Evolutionary conservation across 2,797 vertebrate genomes (phyloP), one percentile per base, ranked within the genome.

Genomic region (Tinamus major): DNA sequence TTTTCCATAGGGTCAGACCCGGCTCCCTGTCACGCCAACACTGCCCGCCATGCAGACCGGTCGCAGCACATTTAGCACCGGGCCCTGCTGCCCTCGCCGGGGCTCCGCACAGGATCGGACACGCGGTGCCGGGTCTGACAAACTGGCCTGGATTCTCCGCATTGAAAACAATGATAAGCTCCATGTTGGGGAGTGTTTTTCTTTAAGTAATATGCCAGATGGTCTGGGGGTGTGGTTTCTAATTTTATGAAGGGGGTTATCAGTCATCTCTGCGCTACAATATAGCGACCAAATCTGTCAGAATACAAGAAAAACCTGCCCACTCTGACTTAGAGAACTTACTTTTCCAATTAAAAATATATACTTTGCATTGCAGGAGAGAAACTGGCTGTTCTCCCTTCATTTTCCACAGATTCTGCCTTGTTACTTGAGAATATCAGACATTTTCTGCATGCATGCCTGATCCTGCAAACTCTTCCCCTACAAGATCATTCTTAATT

Each of bases 191-290:
- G 77, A 70, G 62, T 91, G 90, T 92, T 96, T 96, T 96, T 93
- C 94, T 94, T 96, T 95, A 96, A 95, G 96, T 90, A 93, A 87
- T 94, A 92, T 39, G 93, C 92, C 97, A 97, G 97, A 97, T 96
- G 95, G 96, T 96, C 92, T 94, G 95, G 95, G 90, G 96, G 96
- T 94, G 94, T 90, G 96, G 95, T 97, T 97, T 97, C 97, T 97
- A 96, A 96, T 97, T 97, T 97, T 97, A 96, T 79, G 93, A 95
- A 94, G 93, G 90, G 92, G 95, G 93, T 96, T 95, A 96, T 96
- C 95, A 95, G 93, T 93, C 94, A 96, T 95, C 93, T 89, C 76
- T 77, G 87, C 4, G 56, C 85, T 89, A 96, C 94, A 95, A 96
- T 90, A 92, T 79, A 95, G 94, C 92, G 85, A 97, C 92, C 94